phyloP scores from a whole-genome alignment of 2,797 vertebrate species.

The Chaunax sp. region DNA sequence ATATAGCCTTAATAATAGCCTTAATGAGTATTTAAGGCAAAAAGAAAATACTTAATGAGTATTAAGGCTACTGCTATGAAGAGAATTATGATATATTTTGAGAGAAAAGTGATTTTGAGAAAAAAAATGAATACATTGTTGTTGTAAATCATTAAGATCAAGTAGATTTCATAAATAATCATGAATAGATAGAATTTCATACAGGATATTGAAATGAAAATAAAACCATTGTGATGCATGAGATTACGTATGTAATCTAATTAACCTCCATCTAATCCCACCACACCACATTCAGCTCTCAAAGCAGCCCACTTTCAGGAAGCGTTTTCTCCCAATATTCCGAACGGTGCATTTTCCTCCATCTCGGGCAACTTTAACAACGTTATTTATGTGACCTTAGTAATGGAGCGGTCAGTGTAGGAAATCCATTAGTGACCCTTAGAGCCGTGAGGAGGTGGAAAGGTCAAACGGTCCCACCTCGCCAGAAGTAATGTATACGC shows the following conservation, averaged over 20 bases:
- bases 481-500: conserved; percentile 7
- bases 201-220: not conserved
- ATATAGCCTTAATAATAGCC: too few species aligned
- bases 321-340: not conserved
- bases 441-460: conserved; percentile 15
- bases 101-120: not conserved
- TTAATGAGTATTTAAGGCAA: too few species aligned
- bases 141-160: not conserved
- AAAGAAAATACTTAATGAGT: too few species aligned
- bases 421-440: conserved; percentile 63
- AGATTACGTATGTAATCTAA: not conserved
- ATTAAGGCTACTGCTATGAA: not conserved
- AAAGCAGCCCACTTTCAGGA: not conserved
- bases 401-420: conserved; percentile 33
- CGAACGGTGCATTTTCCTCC: not conserved
- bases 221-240: not conserved
- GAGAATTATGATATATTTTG: not conserved
- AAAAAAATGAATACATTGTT: not conserved
- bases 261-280: not conserved
- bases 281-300: not conserved
- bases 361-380: conserved; percentile 1
- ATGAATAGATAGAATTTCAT: too few species aligned
- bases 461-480: conserved; percentile 46
- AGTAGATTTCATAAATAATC: not conserved
- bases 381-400: conserved; percentile 39